Conservation (phyloP, 2,113 vertebrate species). For the Cathartes aura region DNA sequence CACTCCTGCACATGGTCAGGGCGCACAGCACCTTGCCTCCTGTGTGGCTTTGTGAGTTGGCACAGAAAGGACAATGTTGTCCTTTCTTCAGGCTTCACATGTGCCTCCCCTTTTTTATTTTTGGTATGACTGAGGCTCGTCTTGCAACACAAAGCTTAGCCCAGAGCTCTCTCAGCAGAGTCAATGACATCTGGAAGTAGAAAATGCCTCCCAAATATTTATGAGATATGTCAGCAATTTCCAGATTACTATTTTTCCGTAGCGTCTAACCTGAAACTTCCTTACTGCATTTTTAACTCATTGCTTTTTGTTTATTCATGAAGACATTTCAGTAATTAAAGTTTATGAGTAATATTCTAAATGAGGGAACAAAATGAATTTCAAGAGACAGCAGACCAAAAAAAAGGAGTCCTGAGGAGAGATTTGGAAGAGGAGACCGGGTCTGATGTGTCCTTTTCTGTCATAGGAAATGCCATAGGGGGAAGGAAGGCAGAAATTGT, state of each 20-base stretch:
- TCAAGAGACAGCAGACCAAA: not conserved
- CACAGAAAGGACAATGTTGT: not conserved
- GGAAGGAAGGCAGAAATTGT: not conserved
- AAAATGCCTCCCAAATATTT: constrained; percentile 55
- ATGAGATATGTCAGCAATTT: constrained; percentile 39
- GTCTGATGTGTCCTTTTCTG: not conserved
- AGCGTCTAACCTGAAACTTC: constrained; percentile 17
- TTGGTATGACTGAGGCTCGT: not conserved
- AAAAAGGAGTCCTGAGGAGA: not conserved
- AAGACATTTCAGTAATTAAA: not conserved
- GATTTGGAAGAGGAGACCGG: not conserved
- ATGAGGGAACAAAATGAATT: not conserved
- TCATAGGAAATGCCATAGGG: not conserved
- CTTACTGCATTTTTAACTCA: not conserved
- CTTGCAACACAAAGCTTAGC: not conserved
- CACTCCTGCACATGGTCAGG: not conserved
- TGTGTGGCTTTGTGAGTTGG: fast-evolving
- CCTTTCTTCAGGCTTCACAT: not conserved
- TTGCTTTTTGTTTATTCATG: not conserved
- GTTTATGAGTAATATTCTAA: constrained; percentile 15
- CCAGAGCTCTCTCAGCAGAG: not conserved
- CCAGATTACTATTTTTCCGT: not conserved
- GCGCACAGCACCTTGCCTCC: fast-evolving
- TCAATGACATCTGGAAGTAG: constrained; percentile 49
- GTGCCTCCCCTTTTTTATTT: not conserved